These are phyloP conservation scores for Pseudomugil tenellus DNA, from an alignment of 2,797 vertebrate species.

Conservation along the genomic window DNA sequence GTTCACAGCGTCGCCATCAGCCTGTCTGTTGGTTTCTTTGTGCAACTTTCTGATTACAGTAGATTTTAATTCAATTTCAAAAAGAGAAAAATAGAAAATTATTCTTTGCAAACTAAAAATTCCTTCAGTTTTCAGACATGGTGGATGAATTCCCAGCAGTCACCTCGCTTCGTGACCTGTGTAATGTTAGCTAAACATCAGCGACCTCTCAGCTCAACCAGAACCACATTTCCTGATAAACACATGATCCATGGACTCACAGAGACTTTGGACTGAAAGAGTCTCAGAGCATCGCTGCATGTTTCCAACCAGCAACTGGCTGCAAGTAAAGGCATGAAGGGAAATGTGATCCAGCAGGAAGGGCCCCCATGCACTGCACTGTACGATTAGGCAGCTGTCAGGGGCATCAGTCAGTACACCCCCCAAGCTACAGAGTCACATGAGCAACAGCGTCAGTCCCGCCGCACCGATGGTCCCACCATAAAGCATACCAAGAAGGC, in stretches of 20 bases:
- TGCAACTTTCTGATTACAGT: too few species aligned
- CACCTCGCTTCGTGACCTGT: neutral
- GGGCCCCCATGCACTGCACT: neutral
- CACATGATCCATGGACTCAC: neutral
- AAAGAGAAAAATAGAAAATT: neutral
- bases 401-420: neutral
- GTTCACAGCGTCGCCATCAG: too few species aligned
- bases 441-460: neutral
- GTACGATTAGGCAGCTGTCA: conserved; percentile 9
- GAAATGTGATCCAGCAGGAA: conserved; percentile 21
- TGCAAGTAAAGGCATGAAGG: conserved; percentile 27
- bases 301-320: conserved; percentile 1
- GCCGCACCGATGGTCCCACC: neutral
- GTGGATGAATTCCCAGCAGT: neutral
- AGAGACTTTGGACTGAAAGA: neutral
- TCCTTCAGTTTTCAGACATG: too few species aligned
- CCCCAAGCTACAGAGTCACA: neutral
- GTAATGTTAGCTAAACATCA: neutral
- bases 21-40: too few species aligned
- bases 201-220: neutral
- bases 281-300: neutral
- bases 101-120: neutral
- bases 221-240: neutral
- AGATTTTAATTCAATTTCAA: too few species aligned
- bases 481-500: neutral